Base-by-base conservation (phyloP, 92 coral and sea anemone genomes). In the Palythoa heliodiscus region DNA sequence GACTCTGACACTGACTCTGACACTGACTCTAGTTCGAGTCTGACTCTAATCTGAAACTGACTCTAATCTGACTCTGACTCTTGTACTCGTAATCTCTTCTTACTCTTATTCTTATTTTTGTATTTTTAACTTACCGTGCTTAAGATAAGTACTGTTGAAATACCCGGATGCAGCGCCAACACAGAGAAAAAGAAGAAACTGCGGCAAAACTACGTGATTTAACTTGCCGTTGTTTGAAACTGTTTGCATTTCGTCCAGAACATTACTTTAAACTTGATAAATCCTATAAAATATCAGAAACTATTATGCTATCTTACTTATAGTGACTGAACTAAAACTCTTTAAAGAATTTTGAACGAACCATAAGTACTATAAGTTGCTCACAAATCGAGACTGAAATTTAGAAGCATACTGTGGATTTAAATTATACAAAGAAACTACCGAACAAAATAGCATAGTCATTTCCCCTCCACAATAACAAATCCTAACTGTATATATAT, bases 211-310 rank as follows among this genome's bases (percentile, higher is more conserved):
- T 38, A 50, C 13, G 39, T 52, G 72, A 25, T 40, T 73, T 66
- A 80, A 66, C 66, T 22, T 22, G 37, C 84, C 24, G 48, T 70
- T 80, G 70, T 15, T 64, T 67, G 84, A 80, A 80, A 50, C 84
- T 48, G 58, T 24, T 29, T 5, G 84, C 84, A 80, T 80, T 48
- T 80, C 69, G 13, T 53, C 74, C 61, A 69, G 84, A 11, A 47
- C 84, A 80, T 80, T 66, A 80, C 84, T 80, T 80, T 75, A 80
- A 80, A 25, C 24, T 80, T 66, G 74, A 50, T 53, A 80, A 47
- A 35, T 24, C 74, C 84, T 80, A 48, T 39, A 16, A 76, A 29
- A 20, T 20, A n/a, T 39, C 19, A 76, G 35, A 76, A 22, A 11
- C 12, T 4, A 7, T 23, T 3, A 52, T 29, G 66, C 3, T 54